A percentile compares a stretch with the other conserved stretches of the same genome.
These are phyloP conservation scores for Octopus sinensis DNA, from an alignment of 1,140 invertebrate species.

Conservation along the genomic window DNA sequence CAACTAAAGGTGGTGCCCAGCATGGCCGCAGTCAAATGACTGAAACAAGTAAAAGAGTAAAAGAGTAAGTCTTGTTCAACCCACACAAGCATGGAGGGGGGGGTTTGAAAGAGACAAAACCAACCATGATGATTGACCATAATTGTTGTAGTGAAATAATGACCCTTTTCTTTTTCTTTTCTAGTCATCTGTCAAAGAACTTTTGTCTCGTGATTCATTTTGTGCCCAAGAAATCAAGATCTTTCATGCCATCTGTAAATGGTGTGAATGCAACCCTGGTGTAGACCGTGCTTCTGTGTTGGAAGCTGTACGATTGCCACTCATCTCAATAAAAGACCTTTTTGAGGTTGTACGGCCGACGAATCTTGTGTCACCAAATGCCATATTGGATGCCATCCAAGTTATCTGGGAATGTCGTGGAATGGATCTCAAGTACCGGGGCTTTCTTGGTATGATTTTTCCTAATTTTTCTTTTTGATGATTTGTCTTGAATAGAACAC, in stretches of 20 bases:
- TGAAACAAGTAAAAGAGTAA: no score
- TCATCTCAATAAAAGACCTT: conserved; percentile 84
- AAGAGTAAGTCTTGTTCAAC: no score
- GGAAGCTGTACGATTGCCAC: conserved; percentile 71
- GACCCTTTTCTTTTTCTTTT: conserved; percentile 51
- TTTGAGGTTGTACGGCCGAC: conserved; percentile 83
- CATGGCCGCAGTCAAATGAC: no score
- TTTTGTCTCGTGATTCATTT: conserved; percentile 91
- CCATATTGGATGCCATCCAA: conserved; percentile 90
- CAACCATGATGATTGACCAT: no score
- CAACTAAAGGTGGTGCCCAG: no score
- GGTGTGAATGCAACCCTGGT: conserved; percentile 77
- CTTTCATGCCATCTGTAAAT: conserved; percentile 81
- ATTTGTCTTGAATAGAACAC: no score
- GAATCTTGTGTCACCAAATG: conserved; percentile 79
- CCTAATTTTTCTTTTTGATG: no score
- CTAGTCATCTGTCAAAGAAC: conserved; percentile 62
- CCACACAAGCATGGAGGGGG: no score
- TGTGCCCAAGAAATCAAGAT: conserved; percentile 94
- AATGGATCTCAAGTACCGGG: conserved; percentile 74
- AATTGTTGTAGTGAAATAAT: not conserved
- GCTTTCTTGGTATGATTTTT: conserved; percentile 58
- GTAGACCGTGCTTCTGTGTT: conserved; percentile 58
- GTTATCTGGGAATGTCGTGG: conserved; percentile 72
- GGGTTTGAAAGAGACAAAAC: no score